Base-by-base conservation (phyloP, 2,797 vertebrate species). In the Karalla daura region DNA sequence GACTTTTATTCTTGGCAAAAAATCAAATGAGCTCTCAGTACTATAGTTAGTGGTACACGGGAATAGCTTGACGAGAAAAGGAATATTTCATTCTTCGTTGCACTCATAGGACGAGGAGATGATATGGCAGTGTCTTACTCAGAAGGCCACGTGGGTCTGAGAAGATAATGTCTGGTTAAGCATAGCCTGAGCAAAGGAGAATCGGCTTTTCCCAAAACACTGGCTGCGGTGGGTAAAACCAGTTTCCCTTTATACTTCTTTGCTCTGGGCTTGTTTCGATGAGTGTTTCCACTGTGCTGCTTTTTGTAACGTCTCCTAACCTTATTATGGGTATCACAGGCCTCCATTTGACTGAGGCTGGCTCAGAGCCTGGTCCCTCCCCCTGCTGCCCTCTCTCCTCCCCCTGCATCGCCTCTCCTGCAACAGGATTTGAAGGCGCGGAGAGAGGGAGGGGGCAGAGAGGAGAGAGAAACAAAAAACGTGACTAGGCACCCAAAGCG, bases 401-500 rank as follows among this genome's bases (percentile, higher is more conserved):
- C 84, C 62, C 69, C 50, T 41, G 30, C 55, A 15, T 53, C 61
- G 64, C 72, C 63, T 41, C 76, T 76, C 63, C 74, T 76, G 84
- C 83, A 83, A 89, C 70, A 52, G 84, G 86, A 88, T 86, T 88
- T 74, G 82, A 84, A 77, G 80, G 77, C 67, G 40, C 54, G 23
- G 41, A 51, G 46, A 75, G 78, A 77, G 80, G 76, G 84, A 81
- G 86, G 89, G 65, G 76, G 81, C 78, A 70, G 73, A 67, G 77
- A 67, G 56, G 54, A 66, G 88, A 81, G 63, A 70, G 84, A 88
- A 85, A 89, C 81, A 92, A 91, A 91, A 92, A 93, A 93, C 92
- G 92, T 93, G 92, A 94, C 92, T 83, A 91, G 92, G 92, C 93
- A 93, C 86, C 88, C 90, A 89, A 91, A 93, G 93, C 89, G 85